These are phyloP conservation scores for Agrypnus murinus DNA, from an alignment of 2,888 invertebrate genomes.

Conservation along the genomic window DNA sequence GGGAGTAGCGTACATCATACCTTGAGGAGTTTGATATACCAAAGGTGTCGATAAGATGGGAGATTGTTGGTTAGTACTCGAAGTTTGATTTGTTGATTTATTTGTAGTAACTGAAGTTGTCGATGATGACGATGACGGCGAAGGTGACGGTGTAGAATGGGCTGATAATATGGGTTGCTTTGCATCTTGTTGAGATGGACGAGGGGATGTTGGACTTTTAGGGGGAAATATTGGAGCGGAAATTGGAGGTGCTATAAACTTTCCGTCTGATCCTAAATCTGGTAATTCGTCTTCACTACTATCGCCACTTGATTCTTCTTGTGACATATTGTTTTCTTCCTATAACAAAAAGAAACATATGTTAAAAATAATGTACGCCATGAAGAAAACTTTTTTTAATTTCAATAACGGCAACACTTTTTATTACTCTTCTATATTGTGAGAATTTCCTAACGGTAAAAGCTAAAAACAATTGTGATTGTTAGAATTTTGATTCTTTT, in stretches of 20 bases:
- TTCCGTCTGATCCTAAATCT: conserved; percentile 38
- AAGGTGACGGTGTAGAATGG: conserved; percentile 46
- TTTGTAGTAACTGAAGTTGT: conserved; percentile 52
- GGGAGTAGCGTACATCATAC: conserved; percentile 71
- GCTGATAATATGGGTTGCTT: conserved; percentile 39
- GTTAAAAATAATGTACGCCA: too few relatives aligned
- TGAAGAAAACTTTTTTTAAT: too few relatives aligned
- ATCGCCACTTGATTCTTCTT: conserved; percentile 68
- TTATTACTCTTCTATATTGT: too few relatives aligned
- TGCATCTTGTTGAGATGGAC: conserved; percentile 33
- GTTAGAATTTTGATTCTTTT: too few relatives aligned
- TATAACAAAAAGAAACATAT: conserved; percentile 60
- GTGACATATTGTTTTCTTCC: conserved; percentile 70
- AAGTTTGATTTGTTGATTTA: conserved; percentile 30
- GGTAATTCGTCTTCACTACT: conserved; percentile 67
- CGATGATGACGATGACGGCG: conserved; percentile 49
- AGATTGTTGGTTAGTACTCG: conserved; percentile 55
- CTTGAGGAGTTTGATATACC: conserved; percentile 71
- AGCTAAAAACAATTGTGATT: too few relatives aligned
- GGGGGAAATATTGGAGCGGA: conserved; percentile 36
- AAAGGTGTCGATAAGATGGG: conserved; percentile 60
- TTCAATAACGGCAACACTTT: too few relatives aligned
- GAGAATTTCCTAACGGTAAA: too few relatives aligned
- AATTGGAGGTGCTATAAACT: conserved; percentile 25
- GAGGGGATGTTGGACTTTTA: conserved; percentile 47